Base-by-base conservation (phyloP, 2,797 vertebrate species). In the Hippocampus kuda region DNA sequence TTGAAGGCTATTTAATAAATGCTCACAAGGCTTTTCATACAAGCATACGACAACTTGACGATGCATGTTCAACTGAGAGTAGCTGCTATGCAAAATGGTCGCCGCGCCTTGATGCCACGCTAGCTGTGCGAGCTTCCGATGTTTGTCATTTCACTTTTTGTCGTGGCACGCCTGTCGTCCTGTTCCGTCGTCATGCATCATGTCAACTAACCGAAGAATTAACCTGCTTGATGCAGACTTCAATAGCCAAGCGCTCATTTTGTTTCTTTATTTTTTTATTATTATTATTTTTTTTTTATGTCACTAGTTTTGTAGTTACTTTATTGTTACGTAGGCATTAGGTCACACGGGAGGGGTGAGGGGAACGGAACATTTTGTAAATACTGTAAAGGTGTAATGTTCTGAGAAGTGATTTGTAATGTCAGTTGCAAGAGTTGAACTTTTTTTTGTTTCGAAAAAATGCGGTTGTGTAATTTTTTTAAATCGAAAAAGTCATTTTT, bases 71-170 rank as follows among this genome's bases (percentile, higher is more conserved):
- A 48, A 48, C 15, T 48, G 4, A 48, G 13, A 48, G 15, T 15
- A 48, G 15, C 13, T 16, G 15, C 10, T 12, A 22, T 22, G 49
- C 49, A 22, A 53, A 18, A 53, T 22, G 49, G 49, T 53, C 49
- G 2, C 5, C 20, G 20, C 8, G 53, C 26, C 10, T 60, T 6
- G 38, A 68, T 26, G 54, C 63, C 62, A 16, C 70, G 74, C 87
- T 89, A 88, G 81, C 84, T 88, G 75, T 76, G 56, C 77, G 81
- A 81, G 83, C 68, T 66, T 88, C 86, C 84, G 78, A 77, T 74
- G 69, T 70, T 38, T 74, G 67, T 57, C 56, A 5, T 57, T 27
- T 57, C 24, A 27, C 56, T 4, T 27, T 5, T 27, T 54, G n/a
- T 54, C n/a, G n/a, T 70, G 59, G 71, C 71, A 60, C 76, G 75